Base-by-base conservation (phyloP, 2,113 vertebrate genomes). In the Probosciger aterrimus region DNA sequence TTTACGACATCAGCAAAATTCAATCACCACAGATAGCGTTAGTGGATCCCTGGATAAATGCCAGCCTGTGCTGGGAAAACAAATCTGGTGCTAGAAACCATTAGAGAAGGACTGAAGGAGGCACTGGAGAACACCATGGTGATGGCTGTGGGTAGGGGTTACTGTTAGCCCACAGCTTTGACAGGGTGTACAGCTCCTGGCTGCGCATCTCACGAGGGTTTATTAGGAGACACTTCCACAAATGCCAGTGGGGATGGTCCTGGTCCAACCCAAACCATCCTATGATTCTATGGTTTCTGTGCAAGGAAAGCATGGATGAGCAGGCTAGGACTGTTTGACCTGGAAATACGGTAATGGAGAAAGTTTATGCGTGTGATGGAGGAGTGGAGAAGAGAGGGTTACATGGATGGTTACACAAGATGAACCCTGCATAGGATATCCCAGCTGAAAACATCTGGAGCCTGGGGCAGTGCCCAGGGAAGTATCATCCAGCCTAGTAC, bases 1-100 rank as follows among this genome's bases (percentile, higher is more conserved):
- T 93, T 86, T 88, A 74, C 67, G 85, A 83, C 88, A 78, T 67
- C 82, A 86, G 46, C 80, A 90, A 94, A 96, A 93, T 92, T 94
- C 53, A 90, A 57, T 96, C 90, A 35, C 33, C 9, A 20, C 6
- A 24, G 43, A 31, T 16, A 50, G 19, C 11, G 3, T 35, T 57
- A 41, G 37, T 17, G 41, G 8, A 14, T 77, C 46, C 46, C 68
- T 86, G 73, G 50, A 43, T 83, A 84, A 74, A 78, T 12, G 35
- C 14, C 19, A 65, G 33, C 18, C 22, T 70, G 33, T 37, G 46
- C 24, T 6, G 4, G 70, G 33, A 71, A 85, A 91, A n/a, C 28
- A 84, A 60, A 82, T 46, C 19, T 5, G 5, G 3, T 78, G 27
- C 52, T 70, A 62, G 41, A 62, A 86, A 33, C 9, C 50, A 4